phyloP scores from a whole-genome alignment of 2,888 invertebrate genomes.

The Icerya purchasi region DNA sequence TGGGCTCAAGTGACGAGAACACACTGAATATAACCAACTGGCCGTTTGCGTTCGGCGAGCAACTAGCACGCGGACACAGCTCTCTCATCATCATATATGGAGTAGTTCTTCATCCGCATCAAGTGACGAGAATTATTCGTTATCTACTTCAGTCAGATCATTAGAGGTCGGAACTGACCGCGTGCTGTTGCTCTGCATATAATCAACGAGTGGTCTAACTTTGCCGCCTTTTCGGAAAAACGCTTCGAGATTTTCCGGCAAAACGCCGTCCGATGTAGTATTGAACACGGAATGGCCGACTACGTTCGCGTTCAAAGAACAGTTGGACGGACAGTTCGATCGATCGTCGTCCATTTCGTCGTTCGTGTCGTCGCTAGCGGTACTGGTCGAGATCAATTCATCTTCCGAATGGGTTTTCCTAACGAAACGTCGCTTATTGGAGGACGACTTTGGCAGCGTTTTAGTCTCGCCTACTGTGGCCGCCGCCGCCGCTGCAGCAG shows the following conservation, averaged over 20 bases:
- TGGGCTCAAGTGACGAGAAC: no score
- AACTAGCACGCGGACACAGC: no score
- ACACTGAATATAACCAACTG: no score
- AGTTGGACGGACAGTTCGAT: neutral
- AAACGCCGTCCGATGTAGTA: neutral
- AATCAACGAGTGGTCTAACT: conserved; percentile 23
- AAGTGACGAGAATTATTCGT: no score
- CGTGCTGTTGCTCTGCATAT: no score
- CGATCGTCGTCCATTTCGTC: neutral
- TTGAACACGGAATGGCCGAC: neutral
- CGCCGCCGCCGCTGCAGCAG: neutral
- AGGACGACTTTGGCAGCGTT: neutral
- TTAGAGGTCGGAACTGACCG: no score
- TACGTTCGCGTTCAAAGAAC: neutral
- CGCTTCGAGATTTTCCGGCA: neutral
- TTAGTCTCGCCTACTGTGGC: neutral
- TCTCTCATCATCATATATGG: no score
- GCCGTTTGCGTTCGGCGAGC: no score
- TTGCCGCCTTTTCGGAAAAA: conserved; percentile 17
- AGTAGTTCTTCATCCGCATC: no score
- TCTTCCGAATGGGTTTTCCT: neutral
- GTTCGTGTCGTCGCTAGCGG: neutral
- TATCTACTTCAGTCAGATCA: no score
- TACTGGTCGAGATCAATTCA: neutral
- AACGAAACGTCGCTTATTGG: neutral